Conservation (phyloP, 2,888 invertebrate species). For the Apamea sordens region DNA sequence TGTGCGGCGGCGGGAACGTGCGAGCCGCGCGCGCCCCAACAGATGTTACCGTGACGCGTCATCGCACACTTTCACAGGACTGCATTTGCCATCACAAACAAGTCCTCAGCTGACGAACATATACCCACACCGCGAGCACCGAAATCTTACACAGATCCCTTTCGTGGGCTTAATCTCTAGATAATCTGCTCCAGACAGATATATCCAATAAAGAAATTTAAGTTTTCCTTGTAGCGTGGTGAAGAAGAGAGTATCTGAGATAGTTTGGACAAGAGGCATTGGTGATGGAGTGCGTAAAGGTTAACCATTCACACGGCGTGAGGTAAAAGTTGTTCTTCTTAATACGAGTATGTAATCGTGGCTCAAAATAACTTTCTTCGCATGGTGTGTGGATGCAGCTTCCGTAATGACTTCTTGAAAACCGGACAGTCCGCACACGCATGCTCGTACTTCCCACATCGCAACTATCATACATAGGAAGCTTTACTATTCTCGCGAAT, state of each 20-base stretch:
- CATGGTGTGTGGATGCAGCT: conserved; percentile 15
- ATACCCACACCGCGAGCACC: background rate
- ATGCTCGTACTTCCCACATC: no score
- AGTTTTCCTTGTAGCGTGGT: background rate
- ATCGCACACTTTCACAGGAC: background rate
- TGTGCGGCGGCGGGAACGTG: conserved; percentile 29
- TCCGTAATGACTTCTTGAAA: conserved; percentile 18
- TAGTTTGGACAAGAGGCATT: conserved; percentile 4
- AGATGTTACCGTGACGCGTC: conserved; percentile 1
- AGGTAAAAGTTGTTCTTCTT: conserved; percentile 53
- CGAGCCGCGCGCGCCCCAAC: conserved; percentile 13
- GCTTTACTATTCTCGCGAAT: background rate
- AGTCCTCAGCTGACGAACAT: background rate
- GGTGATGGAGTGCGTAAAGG: conserved; percentile 8
- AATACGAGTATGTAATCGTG: conserved; percentile 13
- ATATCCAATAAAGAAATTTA: background rate
- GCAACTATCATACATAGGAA: background rate
- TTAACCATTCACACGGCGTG: conserved; percentile 25
- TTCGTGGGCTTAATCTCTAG: no score
- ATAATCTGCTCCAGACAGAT: background rate
- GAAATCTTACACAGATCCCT: background rate
- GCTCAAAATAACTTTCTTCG: conserved; percentile 46
- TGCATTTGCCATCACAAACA: no score
- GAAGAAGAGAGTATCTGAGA: background rate
- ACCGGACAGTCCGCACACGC: conserved; percentile 1